Conservation (phyloP, 2,888 invertebrate species). For the Aromia moschata region DNA sequence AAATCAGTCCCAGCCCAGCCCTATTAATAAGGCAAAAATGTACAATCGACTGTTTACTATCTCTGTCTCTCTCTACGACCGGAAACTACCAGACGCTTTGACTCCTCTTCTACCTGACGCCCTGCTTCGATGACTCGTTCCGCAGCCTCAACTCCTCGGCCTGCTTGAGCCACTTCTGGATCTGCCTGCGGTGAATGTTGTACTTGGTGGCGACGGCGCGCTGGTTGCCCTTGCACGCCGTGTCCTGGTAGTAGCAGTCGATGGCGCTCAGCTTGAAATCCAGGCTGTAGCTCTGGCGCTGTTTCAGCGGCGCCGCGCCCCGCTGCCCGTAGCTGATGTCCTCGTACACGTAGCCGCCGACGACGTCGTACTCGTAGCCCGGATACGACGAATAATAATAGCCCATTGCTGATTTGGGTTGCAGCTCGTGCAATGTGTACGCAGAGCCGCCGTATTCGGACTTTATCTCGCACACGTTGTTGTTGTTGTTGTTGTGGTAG, state of each 20-base stretch:
- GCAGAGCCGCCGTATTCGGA: conserved; percentile 47
- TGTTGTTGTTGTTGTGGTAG: conserved; percentile 49
- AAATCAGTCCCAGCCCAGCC: no score
- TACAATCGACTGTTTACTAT: not conserved
- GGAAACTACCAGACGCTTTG: not conserved
- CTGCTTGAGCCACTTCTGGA: conserved; percentile 69
- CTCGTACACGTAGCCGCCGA: conserved; percentile 44
- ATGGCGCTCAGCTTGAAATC: conserved; percentile 68
- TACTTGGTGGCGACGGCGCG: conserved; percentile 64
- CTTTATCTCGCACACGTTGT: conserved; percentile 50
- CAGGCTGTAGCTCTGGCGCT: conserved; percentile 63
- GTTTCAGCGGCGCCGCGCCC: conserved; percentile 50
- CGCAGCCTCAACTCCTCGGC: conserved; percentile 60
- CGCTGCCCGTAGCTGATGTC: conserved; percentile 42
- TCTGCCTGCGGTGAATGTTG: conserved; percentile 64
- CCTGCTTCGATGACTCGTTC: conserved; percentile 55
- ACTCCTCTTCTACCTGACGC: conserved; percentile 49
- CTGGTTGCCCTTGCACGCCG: conserved; percentile 64
- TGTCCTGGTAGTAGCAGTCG: conserved; percentile 66
- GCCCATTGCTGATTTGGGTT: conserved; percentile 60
- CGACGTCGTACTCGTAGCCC: conserved; percentile 52
- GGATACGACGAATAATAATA: conserved; percentile 60
- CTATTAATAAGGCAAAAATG: not conserved
- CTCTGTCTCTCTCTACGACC: no score
- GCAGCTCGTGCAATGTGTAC: conserved; percentile 59